phyloP scores from a whole-genome alignment of 2,888 invertebrate genomes.

The Stenodera caucasica region DNA sequence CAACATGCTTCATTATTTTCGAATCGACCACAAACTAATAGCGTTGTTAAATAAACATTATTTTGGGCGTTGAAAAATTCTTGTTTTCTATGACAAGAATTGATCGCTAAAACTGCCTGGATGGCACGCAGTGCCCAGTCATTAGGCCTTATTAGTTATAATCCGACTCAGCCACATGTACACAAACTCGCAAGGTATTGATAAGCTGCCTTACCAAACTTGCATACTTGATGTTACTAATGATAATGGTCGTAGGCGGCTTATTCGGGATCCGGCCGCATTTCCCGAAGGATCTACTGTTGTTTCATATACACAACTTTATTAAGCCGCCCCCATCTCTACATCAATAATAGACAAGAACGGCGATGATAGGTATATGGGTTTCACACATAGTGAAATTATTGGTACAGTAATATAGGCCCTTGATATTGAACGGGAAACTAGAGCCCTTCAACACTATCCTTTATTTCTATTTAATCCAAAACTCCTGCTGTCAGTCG shows the following conservation, averaged over 20 bases:
- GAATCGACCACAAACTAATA: not conserved
- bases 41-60: conserved; percentile 2
- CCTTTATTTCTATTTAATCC: conserved; percentile 34
- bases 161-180: conserved; percentile 16
- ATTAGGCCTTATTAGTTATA: conserved; percentile 28
- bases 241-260: conserved; percentile 25
- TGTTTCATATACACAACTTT: conserved; percentile 8
- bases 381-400: too few relatives aligned
- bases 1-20: not conserved
- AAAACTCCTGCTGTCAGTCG: conserved; percentile 42
- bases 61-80: too few relatives aligned
- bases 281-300: conserved; percentile 20
- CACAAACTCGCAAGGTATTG: conserved; percentile 14
- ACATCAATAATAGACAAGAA: conserved; percentile 18
- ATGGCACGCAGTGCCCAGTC: conserved; percentile 23
- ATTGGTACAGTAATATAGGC: conserved; percentile 8
- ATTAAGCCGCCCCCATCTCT: not conserved
- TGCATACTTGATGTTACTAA: conserved; percentile 32
- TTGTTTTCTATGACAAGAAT: conserved; percentile 4
- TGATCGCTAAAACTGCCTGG: conserved; percentile 2
- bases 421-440: conserved; percentile 32
- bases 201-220: conserved; percentile 28
- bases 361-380: not conserved
- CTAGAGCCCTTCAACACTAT: conserved; percentile 30
- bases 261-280: conserved; percentile 15